A percentile compares a stretch with the other conserved stretches of the same genome.
These are phyloP conservation scores for Ranitomeya variabilis DNA, from an alignment of 2,113 vertebrate species.

Conservation along the genomic window DNA sequence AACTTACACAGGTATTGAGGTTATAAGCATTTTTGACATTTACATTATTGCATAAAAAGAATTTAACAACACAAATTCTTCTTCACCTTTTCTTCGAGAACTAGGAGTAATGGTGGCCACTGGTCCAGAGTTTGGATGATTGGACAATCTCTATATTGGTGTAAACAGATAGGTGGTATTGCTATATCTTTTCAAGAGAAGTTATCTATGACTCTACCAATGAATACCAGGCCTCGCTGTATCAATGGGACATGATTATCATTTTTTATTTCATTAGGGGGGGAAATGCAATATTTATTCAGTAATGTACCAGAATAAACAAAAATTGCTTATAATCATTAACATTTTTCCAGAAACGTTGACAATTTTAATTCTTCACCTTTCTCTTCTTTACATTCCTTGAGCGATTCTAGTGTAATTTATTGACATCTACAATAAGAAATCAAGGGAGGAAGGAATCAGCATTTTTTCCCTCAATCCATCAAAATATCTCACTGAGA, in stretches of 20 bases:
- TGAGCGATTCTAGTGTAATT: background rate
- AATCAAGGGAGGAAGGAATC: background rate
- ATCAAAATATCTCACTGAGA: background rate
- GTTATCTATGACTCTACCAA: background rate
- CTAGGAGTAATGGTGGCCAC: background rate
- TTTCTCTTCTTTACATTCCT: background rate
- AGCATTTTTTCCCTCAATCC: background rate
- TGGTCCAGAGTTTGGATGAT: background rate
- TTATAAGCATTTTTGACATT: background rate
- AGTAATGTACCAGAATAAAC: background rate
- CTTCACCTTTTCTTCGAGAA: background rate
- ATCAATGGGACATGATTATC: background rate
- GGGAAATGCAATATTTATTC: background rate
- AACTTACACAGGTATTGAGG: too few relatives aligned
- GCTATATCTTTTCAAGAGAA: background rate
- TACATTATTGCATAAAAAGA: background rate
- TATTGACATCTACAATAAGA: conserved; percentile 5
- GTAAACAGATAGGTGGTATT: background rate
- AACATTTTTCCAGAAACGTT: background rate
- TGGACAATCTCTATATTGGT: background rate
- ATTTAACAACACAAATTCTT: background rate
- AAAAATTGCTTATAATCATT: background rate
- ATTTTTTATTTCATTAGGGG: background rate
- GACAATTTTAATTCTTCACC: background rate
- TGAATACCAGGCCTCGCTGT: background rate